Base-by-base conservation (phyloP, 1,140 invertebrate species). In the Andrena cerasifolii region DNA sequence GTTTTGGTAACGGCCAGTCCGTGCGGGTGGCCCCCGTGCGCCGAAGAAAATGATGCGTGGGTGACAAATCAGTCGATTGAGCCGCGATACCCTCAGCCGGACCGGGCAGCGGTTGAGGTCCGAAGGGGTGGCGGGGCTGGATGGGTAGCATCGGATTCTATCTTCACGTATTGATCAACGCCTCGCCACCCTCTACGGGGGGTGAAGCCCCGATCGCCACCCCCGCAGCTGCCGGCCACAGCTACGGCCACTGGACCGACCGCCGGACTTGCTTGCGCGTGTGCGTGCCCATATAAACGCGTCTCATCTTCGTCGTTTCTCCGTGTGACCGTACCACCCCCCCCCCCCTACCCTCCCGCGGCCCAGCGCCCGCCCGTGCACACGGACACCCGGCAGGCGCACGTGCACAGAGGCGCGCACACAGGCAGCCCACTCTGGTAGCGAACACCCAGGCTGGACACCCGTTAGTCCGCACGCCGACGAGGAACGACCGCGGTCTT, bases 101-200 rank as follows among this genome's bases (percentile, higher is more conserved):
- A 88, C 89, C 83, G 83, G 83, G 83, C 83, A 85, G 56, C 79
- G 83, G 84, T 89, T 87, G 85, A 86, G 84, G 86, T 83, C 78
- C 84, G 79, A 87, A 84, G 82, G 84, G 87, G 84, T 78, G 83
- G 79, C 82, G 83, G 70, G 84, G 82, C 83, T 79, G 82, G 82
- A 84, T 90, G 88, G 90, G 87, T 88, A 90, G 91, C 92, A 92
- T 92, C 89, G 92, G 91, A 92, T 93, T 92, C 91, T 93, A 92
- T 93, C 91, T 93, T 93, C 91, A 91, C 90, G 91, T 93, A 93
- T 93, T 92, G 91, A 93, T 93, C 91, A 92, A 93, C 90, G 92
- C 90, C 91, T 92, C 90, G 89, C 91, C 88, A 90, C 91, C 90
- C 91, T 92, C 89, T 79, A 83, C 80, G 53, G 83, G 53, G 83